These are phyloP conservation scores for sheep (Ovis aries) DNA, from an alignment of 2,113 vertebrate genomes.

Conservation along the genomic window ARS-UI_Ramb_v3.0 NC_056063.1:44154001-44154500, in stretches of 20 bases:
- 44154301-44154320: not conserved
- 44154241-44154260: not conserved
- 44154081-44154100: not conserved
- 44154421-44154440: not conserved
- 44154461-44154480: not conserved
- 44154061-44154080: not conserved
- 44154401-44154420: not conserved
- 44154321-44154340: not conserved
- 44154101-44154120: not conserved
- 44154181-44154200: not conserved
- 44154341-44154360: not conserved
- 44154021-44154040: not conserved
- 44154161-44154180: not conserved
- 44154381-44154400: not conserved
- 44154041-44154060: not conserved
- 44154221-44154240: not conserved
- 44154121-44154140: not conserved
- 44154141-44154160: not conserved
- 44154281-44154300: not conserved
- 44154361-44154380: not conserved
- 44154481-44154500: not conserved
- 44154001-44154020: not conserved
- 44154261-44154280: not conserved
- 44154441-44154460: not conserved
- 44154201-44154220: not conserved